Conservation (phyloP, 2,113 vertebrate species). For the Dasyornis broadbenti region DNA sequence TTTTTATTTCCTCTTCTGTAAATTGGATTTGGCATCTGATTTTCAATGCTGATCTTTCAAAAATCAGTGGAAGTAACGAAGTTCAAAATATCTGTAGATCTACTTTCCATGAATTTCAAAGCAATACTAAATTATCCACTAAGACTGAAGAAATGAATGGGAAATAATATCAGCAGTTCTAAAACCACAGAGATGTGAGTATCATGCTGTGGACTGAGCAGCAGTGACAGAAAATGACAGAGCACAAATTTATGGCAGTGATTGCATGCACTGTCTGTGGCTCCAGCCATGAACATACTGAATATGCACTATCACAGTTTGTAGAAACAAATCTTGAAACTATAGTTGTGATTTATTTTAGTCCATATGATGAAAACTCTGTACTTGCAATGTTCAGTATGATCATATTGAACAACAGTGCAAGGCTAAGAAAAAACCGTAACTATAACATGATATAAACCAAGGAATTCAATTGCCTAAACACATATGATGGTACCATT, state of each 20-base stretch:
- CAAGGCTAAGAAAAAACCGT: neutral
- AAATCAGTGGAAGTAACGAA: neutral
- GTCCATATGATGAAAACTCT: neutral
- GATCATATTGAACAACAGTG: neutral
- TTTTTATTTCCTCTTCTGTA: neutral
- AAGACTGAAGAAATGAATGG: neutral
- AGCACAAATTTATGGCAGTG: neutral
- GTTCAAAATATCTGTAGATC: neutral
- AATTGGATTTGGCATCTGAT: neutral
- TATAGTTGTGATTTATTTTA: neutral
- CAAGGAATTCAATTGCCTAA: neutral
- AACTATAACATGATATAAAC: neutral
- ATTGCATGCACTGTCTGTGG: neutral
- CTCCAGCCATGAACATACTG: neutral
- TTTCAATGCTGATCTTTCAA: neutral
- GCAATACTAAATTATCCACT: neutral
- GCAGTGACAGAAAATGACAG: neutral
- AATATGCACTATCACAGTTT: neutral
- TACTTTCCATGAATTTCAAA: neutral
- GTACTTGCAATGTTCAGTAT: neutral
- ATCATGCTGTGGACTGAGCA: neutral
- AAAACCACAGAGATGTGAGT: neutral
- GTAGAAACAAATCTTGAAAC: neutral
- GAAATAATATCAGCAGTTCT: neutral
- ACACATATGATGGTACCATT: neutral